Evolutionary conservation across 35 echinoderm and acorn worm genomes (phyloP).

Genomic region (Apostichopus californicus): DNA sequence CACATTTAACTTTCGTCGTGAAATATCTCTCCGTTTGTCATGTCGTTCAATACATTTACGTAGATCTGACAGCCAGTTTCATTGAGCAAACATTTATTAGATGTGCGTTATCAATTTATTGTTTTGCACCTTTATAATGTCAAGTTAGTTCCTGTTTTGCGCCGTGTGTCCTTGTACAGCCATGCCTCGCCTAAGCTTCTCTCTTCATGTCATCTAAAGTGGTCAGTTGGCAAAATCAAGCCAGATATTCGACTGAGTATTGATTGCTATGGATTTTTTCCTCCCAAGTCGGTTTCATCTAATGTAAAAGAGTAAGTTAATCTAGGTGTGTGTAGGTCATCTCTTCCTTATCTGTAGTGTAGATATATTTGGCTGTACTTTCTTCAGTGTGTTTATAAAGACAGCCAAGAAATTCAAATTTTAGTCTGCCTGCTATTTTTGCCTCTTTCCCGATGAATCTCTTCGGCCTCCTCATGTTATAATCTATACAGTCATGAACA

Average conservation of each 20-base stretch:
- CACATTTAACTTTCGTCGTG: too few species aligned
- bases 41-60: too few species aligned
- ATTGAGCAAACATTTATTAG: neutral
- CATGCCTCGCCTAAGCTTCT: neutral
- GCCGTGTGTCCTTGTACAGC: conserved; percentile 11
- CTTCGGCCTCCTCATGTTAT: too few species aligned
- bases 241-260: conserved; percentile 12
- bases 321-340: conserved; percentile 39
- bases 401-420: neutral
- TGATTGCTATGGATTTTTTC: conserved; percentile 41
- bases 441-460: too few species aligned
- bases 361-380: neutral
- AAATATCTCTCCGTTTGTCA: too few species aligned
- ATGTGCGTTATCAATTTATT: neutral
- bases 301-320: conserved; percentile 13
- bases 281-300: conserved; percentile 23
- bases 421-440: too few species aligned
- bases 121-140: neutral
- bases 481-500: too few species aligned
- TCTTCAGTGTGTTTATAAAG: neutral
- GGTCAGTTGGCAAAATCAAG: conserved; percentile 34
- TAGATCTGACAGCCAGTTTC: neutral
- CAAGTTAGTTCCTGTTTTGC: neutral
- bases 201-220: conserved; percentile 20
- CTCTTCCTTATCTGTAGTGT: neutral